Evolutionary conservation across 2,113 vertebrate genomes (phyloP).

Genomic region (Electrona antarctica): DNA sequence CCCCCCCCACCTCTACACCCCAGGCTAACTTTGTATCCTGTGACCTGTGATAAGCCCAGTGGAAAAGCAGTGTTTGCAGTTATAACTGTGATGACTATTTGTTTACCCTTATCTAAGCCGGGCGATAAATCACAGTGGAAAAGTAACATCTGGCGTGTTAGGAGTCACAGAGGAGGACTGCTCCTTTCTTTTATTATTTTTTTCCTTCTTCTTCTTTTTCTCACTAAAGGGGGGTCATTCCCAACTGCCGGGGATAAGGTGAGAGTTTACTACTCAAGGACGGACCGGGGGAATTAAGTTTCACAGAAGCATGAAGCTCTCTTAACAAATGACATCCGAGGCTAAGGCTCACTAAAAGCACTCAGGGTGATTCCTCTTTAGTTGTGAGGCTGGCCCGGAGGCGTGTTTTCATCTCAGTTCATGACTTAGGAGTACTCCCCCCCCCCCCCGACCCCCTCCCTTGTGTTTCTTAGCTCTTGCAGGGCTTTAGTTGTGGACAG

Average conservation of each 20-base stretch:
- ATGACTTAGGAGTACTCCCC: slow-evolving; percentile 59
- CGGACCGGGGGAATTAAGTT: slow-evolving; percentile 71
- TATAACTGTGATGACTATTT: slow-evolving; percentile 77
- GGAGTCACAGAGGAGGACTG: slow-evolving; percentile 35
- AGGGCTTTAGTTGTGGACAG: slow-evolving; percentile 38
- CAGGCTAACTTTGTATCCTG: slow-evolving; percentile 61
- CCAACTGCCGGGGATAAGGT: slow-evolving; percentile 60
- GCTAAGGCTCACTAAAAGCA: slow-evolving; percentile 67
- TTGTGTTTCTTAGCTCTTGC: slow-evolving; percentile 58
- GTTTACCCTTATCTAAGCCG: slow-evolving; percentile 72
- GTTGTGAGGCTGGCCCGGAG: slow-evolving; percentile 67
- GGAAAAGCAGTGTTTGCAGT: slow-evolving; percentile 71
- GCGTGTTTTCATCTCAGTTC: slow-evolving; percentile 64
- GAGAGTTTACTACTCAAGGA: slow-evolving; percentile 75
- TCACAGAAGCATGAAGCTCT: slow-evolving; percentile 68
- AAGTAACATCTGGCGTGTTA: slow-evolving; percentile 71
- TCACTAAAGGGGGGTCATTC: slow-evolving; percentile 53
- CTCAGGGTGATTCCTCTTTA: slow-evolving; percentile 66
- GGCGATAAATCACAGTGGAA: slow-evolving; percentile 67
- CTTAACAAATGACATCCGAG: slow-evolving; percentile 70
- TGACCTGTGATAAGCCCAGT: slow-evolving; percentile 71
- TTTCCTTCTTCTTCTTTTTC: no score
- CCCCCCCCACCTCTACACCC: slow-evolving; percentile 20
- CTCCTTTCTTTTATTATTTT: slow-evolving; percentile 1
- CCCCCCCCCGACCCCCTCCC: slow-evolving; percentile 41